Percentiles rank a stretch among this genome's conserved stretches.
These are phyloP conservation scores for Hippocampus kuda DNA, from an alignment of 2,797 vertebrate species.

Conservation along the genomic window DNA sequence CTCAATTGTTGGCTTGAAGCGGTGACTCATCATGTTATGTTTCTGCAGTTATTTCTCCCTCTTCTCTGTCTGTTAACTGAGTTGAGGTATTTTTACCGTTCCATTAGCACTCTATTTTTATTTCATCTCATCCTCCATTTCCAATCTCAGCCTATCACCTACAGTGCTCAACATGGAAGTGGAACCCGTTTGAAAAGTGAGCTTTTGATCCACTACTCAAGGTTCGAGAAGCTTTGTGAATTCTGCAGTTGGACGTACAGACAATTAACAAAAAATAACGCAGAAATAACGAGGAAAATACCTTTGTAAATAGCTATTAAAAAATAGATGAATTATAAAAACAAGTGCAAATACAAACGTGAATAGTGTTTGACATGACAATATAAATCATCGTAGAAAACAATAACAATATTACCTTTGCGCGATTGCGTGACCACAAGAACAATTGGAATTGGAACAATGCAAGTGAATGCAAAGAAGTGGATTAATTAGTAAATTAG, in stretches of 20 bases:
- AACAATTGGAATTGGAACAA: not conserved
- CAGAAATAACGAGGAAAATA: too few species aligned
- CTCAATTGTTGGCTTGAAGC: conserved; percentile 23
- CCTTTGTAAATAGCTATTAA: too few species aligned
- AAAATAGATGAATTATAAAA: not conserved
- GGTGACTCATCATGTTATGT: conserved; percentile 32
- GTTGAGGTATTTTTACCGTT: not conserved
- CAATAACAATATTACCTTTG: not conserved
- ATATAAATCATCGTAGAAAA: not conserved
- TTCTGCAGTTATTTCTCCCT: conserved; percentile 23
- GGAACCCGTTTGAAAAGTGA: not conserved
- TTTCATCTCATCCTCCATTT: not conserved
- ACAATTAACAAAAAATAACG: too few species aligned
- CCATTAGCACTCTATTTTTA: not conserved
- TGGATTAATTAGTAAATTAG: not conserved
- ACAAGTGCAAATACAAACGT: not conserved
- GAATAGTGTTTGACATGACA: too few species aligned
- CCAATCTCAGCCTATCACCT: not conserved
- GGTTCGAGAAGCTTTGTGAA: too few species aligned
- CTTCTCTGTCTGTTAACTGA: conserved; percentile 11
- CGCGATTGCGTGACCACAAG: not conserved
- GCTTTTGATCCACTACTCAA: too few species aligned
- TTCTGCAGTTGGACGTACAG: too few species aligned
- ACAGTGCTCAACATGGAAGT: not conserved
- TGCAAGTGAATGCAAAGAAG: too few species aligned